These are phyloP conservation scores for Platypus cylindrus DNA, from an alignment of 2,888 invertebrate genomes.

Conservation along the genomic window DNA sequence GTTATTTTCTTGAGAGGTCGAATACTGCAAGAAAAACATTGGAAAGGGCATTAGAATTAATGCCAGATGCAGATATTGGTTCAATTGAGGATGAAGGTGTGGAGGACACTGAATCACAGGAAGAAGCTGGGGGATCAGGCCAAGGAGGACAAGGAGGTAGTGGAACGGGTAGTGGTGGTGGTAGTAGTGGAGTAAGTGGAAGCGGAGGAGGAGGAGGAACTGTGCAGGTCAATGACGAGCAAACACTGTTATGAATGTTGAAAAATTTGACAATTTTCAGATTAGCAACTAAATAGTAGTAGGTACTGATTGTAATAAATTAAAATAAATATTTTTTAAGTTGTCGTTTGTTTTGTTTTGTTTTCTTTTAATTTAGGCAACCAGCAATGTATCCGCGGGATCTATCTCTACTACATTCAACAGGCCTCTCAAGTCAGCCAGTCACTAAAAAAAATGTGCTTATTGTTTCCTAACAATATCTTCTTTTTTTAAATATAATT, in stretches of 20 bases:
- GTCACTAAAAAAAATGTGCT: too few species aligned
- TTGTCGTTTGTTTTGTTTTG: neutral
- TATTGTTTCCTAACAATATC: too few species aligned
- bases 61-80: constrained; percentile 57
- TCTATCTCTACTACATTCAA: too few species aligned
- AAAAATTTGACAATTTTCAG: neutral
- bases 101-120: constrained; percentile 31
- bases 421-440: too few species aligned
- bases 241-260: constrained; percentile 13
- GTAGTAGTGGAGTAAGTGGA: too few species aligned
- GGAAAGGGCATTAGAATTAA: constrained; percentile 62
- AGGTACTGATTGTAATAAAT: too few species aligned
- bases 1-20: constrained; percentile 87
- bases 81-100: constrained; percentile 30
- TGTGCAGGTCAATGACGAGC: constrained; percentile 19
- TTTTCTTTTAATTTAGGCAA: neutral
- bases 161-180: constrained; percentile 31
- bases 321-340: too few species aligned
- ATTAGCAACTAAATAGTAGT: too few species aligned
- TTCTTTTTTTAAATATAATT: too few species aligned
- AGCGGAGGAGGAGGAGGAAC: too few species aligned
- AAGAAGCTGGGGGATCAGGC: constrained; percentile 25
- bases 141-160: constrained; percentile 31
- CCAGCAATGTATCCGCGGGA: neutral
- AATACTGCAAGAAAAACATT: constrained; percentile 85